Evolutionary conservation across 2,113 vertebrate species (phyloP).

Genomic region (Xenopus laevis): DNA sequence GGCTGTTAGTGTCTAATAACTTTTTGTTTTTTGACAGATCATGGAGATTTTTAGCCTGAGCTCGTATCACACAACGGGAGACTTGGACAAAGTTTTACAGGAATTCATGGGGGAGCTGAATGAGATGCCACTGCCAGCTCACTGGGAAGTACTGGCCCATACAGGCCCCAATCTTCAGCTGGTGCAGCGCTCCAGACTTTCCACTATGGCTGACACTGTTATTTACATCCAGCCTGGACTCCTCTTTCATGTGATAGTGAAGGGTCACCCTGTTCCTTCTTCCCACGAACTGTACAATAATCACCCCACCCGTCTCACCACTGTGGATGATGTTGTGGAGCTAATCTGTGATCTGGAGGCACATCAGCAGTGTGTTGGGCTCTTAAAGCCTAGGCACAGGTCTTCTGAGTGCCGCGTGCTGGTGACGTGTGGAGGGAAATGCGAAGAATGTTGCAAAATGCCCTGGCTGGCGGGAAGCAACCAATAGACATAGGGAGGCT

Average conservation of each 20-base stretch:
- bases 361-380: constrained; percentile 35
- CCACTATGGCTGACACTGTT: constrained; percentile 44
- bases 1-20: too few relatives aligned
- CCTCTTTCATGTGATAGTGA: constrained; percentile 42
- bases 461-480: constrained; percentile 42
- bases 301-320: constrained; percentile 46
- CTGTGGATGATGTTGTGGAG: constrained; percentile 50
- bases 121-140: constrained; percentile 48
- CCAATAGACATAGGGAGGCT: neutral
- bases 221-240: constrained; percentile 48
- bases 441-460: constrained; percentile 33
- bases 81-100: constrained; percentile 38
- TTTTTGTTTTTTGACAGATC: constrained; percentile 52
- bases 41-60: constrained; percentile 67
- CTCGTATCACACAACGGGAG: constrained; percentile 46
- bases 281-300: constrained; percentile 40
- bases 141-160: constrained; percentile 46
- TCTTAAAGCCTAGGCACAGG: constrained; percentile 9
- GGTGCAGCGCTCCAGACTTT: constrained; percentile 41
- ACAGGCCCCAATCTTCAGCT: constrained; percentile 36
- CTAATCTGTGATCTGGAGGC: constrained; percentile 49
- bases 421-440: constrained; percentile 36
- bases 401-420: constrained; percentile 45
- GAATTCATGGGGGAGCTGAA: constrained; percentile 47
- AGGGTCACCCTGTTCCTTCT: constrained; percentile 41